Evolutionary conservation across 2,797 vertebrate genomes (phyloP).

Genomic region (Gambelia wislizenii): DNA sequence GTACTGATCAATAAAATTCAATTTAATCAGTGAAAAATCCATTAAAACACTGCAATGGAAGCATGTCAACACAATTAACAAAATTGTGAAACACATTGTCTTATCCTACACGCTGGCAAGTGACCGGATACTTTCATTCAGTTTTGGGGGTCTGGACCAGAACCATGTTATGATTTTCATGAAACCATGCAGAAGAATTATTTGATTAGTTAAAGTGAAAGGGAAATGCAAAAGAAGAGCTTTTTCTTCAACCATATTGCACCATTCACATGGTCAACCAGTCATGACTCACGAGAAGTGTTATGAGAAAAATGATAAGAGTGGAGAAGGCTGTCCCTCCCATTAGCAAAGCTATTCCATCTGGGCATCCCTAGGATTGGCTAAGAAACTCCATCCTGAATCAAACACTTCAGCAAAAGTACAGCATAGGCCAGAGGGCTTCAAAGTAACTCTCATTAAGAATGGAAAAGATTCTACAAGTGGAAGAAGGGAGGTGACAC

Average conservation of each 20-base stretch:
- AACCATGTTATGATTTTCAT: no score
- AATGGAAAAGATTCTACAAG: not conserved
- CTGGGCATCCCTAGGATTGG: not conserved
- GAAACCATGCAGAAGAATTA: slow-evolving; percentile 26
- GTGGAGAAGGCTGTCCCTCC: not conserved
- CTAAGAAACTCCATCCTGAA: no score
- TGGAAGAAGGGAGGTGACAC: not conserved
- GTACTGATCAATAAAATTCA: not conserved
- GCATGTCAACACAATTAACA: not conserved
- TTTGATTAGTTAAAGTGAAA: slow-evolving; percentile 12
- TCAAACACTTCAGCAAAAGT: not conserved
- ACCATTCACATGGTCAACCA: not conserved
- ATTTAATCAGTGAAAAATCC: not conserved
- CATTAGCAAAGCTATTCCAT: not conserved
- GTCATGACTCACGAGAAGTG: not conserved
- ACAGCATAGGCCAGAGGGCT: not conserved
- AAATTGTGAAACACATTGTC: not conserved
- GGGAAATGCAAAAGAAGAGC: not conserved
- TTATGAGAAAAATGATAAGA: not conserved
- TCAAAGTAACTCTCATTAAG: not conserved
- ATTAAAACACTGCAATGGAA: not conserved
- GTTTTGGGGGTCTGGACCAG: not conserved
- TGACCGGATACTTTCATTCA: not conserved
- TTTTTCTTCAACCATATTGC: not conserved
- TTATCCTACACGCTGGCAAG: not conserved